phyloP scores from a whole-genome alignment of 2,888 invertebrate genomes.

The Koerneria pararmatus region DNA sequence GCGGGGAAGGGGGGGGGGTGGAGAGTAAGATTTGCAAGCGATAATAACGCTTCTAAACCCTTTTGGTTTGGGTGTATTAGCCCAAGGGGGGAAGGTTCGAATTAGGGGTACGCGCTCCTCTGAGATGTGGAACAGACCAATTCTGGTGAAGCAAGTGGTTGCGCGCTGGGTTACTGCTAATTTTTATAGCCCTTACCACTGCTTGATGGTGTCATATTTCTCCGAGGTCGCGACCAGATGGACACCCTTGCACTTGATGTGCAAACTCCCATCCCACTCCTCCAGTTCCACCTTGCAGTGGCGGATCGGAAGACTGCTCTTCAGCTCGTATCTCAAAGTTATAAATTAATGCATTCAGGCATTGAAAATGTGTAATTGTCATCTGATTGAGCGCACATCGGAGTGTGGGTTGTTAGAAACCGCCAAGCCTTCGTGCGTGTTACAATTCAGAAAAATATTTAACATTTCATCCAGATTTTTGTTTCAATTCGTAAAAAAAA shows the following conservation, averaged over 20 bases:
- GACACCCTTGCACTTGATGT: constrained; percentile 21
- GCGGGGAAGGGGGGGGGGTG: no score
- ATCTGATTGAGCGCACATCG: background rate
- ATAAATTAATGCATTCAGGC: background rate
- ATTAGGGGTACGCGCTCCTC: background rate
- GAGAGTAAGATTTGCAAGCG: no score
- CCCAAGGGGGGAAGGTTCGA: no score
- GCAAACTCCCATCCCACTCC: constrained; percentile 22
- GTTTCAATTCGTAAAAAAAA: no score
- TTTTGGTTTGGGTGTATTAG: no score
- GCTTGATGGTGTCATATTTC: constrained; percentile 7
- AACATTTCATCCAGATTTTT: no score
- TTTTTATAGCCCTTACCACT: constrained; percentile 7
- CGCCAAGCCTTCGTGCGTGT: no score
- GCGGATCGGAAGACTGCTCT: constrained; percentile 20
- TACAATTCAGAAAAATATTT: no score
- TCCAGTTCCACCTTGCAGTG: constrained; percentile 14
- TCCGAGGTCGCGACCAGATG: constrained; percentile 17
- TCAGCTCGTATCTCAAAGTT: constrained; percentile 17
- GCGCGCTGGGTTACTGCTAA: background rate
- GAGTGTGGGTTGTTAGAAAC: no score
- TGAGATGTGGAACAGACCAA: background rate
- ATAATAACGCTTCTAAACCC: no score
- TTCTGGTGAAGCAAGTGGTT: background rate
- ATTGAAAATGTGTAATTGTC: background rate